Conservation (phyloP, 2,113 vertebrate species). For the Cichladusa arquata region DNA sequence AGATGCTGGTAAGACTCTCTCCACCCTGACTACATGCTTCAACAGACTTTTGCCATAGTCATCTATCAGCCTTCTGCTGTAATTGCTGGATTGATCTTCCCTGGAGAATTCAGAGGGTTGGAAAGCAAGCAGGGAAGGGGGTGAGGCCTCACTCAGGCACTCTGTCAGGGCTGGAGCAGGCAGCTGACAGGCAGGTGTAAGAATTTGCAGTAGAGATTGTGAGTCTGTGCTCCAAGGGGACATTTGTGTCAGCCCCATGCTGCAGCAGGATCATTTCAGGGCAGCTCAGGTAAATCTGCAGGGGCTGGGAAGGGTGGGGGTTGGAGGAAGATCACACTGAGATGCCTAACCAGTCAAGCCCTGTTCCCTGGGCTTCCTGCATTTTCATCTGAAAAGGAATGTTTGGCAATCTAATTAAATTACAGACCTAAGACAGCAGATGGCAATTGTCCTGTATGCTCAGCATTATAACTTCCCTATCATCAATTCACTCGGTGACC, state of each 20-base stretch:
- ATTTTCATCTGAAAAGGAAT: constrained; percentile 58
- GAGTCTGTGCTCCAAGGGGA: not conserved
- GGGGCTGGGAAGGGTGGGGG: not conserved
- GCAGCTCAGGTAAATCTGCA: constrained; percentile 36
- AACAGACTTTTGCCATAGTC: not conserved
- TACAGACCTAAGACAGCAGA: constrained; percentile 70
- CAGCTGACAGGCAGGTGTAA: not conserved
- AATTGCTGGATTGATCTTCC: not conserved
- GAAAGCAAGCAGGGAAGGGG: not conserved
- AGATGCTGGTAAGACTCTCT: not conserved
- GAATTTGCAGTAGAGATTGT: not conserved
- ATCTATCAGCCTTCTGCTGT: not conserved
- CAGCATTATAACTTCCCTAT: constrained; percentile 70
- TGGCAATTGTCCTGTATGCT: constrained; percentile 69
- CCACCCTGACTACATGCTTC: not conserved
- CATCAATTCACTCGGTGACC: constrained; percentile 66
- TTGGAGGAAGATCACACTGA: not conserved
- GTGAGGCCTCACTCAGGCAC: not conserved
- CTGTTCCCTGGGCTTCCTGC: constrained; percentile 15
- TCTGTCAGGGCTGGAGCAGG: fast-evolving
- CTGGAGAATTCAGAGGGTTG: not conserved
- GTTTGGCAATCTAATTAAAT: constrained; percentile 70
- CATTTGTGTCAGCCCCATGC: not conserved
- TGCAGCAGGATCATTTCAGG: not conserved
- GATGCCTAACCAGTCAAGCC: not conserved